Conservation (phyloP, 2,888 invertebrate species). For the Augochlorella aurata region DNA sequence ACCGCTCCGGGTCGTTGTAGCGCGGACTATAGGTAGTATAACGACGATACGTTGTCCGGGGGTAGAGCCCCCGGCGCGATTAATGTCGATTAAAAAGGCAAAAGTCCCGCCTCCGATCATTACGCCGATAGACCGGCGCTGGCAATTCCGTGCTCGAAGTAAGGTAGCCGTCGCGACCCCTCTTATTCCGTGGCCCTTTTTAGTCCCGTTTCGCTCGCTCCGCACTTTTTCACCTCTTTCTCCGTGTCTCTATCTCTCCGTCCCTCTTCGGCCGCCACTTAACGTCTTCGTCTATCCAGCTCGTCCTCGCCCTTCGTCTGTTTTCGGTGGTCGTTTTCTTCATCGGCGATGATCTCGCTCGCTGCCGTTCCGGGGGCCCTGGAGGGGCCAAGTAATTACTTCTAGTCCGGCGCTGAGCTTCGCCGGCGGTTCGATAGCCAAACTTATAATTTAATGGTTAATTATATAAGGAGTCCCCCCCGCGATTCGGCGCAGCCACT, state of each 20-base stretch:
- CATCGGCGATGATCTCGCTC: conserved; percentile 23
- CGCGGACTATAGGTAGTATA: conserved; percentile 3
- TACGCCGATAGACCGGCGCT: conserved; percentile 64
- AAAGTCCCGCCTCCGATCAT: conserved; percentile 73
- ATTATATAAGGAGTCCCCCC: conserved; percentile 80
- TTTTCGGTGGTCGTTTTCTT: conserved; percentile 3
- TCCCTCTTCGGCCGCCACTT: conserved; percentile 34
- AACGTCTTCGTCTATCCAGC: conserved; percentile 16
- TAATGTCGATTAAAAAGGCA: conserved; percentile 76
- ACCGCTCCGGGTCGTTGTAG: conserved; percentile 57
- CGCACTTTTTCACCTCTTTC: conserved; percentile 33
- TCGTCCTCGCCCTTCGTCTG: neutral
- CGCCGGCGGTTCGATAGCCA: conserved; percentile 79
- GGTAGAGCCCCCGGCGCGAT: conserved; percentile 67
- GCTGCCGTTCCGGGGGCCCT: conserved; percentile 53
- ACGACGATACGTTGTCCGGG: conserved; percentile 24
- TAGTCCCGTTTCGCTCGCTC: conserved; percentile 21
- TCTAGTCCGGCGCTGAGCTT: conserved; percentile 76
- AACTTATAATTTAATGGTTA: conserved; percentile 82
- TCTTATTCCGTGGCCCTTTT: conserved; percentile 39
- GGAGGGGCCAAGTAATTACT: conserved; percentile 77
- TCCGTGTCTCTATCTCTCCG: conserved; percentile 13
- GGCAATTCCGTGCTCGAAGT: conserved; percentile 74
- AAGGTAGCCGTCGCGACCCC: conserved; percentile 72
- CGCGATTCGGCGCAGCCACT: conserved; percentile 81